A percentile compares a stretch with the other conserved stretches of the same genome.
phyloP scores from a whole-genome alignment of 2,888 invertebrate species.

The Scaptomyza parva region DNA sequence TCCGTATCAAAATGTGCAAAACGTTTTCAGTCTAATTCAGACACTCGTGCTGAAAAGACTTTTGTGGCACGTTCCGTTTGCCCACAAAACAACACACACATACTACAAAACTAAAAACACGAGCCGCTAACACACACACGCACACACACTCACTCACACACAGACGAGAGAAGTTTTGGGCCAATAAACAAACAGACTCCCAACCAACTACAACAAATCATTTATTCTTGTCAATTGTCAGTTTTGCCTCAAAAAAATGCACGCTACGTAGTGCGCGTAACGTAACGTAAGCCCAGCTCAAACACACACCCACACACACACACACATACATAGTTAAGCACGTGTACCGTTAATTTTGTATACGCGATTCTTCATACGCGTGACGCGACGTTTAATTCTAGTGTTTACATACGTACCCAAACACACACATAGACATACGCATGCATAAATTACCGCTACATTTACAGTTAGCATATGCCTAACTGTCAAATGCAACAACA shows the following conservation, averaged over 20 bases:
- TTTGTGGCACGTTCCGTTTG: slow-evolving; percentile 78
- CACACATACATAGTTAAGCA: slow-evolving; percentile 6
- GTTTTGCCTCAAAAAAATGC: slow-evolving; percentile 13
- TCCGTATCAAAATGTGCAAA: slow-evolving; percentile 85
- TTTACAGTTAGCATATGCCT: neutral
- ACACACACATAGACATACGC: slow-evolving; percentile 9
- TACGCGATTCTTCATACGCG: slow-evolving; percentile 28
- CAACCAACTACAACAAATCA: slow-evolving; percentile 5
- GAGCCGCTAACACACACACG: slow-evolving; percentile 10
- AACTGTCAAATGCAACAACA: neutral
- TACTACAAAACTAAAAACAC: slow-evolving; percentile 28
- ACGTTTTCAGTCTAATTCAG: slow-evolving; percentile 85
- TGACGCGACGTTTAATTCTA: slow-evolving; percentile 36
- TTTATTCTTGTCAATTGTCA: slow-evolving; percentile 8
- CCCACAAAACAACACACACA: slow-evolving; percentile 42
- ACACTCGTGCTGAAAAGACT: slow-evolving; percentile 85
- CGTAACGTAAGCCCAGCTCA: slow-evolving; percentile 45
- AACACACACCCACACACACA: neutral
- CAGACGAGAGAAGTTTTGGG: slow-evolving; percentile 22
- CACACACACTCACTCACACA: neutral
- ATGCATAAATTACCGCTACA: slow-evolving; percentile 12
- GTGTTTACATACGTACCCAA: slow-evolving; percentile 27
- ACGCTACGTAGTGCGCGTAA: slow-evolving; percentile 62
- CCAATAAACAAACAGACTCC: slow-evolving; percentile 19
- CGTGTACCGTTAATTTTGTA: slow-evolving; percentile 27